Conservation (phyloP, 2,797 vertebrate species). For the Macropodus opercularis region DNA sequence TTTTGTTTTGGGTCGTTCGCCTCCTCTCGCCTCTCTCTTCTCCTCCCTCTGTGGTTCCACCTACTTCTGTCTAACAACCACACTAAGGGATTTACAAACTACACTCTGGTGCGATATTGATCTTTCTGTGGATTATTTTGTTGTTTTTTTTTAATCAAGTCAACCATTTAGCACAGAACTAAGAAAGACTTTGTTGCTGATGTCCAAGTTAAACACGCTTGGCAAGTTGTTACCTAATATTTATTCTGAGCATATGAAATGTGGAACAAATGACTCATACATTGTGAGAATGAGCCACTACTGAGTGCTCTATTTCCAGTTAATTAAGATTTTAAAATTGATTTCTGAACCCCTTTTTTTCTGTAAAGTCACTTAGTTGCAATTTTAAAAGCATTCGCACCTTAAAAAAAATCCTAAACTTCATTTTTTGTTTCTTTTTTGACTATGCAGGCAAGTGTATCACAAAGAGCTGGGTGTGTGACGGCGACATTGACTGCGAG, state of each 20-base stretch:
- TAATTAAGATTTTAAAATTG: too few species aligned
- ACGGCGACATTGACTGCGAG: slow-evolving; percentile 98
- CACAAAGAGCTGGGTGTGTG: slow-evolving; percentile 98
- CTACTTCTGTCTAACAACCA: slow-evolving; percentile 15
- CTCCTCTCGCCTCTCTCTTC: too few species aligned
- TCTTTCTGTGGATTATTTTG: slow-evolving; percentile 29
- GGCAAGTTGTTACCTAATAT: not conserved
- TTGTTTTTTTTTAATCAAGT: slow-evolving; percentile 43
- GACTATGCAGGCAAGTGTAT: slow-evolving; percentile 92
- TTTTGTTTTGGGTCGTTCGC: too few species aligned
- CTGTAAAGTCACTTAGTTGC: not conserved
- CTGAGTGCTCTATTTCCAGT: too few species aligned
- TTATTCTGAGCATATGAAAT: slow-evolving; percentile 12
- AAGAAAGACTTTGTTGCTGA: slow-evolving; percentile 26
- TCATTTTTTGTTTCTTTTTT: too few species aligned
- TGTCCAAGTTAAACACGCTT: slow-evolving; percentile 10
- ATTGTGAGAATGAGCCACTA: not conserved
- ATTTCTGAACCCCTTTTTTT: too few species aligned
- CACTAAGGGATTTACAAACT: slow-evolving; percentile 47
- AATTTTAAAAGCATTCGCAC: too few species aligned
- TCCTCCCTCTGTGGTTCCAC: slow-evolving; percentile 11
- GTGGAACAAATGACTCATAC: not conserved
- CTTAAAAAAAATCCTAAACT: too few species aligned
- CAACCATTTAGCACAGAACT: slow-evolving; percentile 29
- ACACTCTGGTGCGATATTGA: slow-evolving; percentile 44